These are phyloP conservation scores for Eilema sororculum DNA, from an alignment of 2,888 invertebrate species.

Conservation along the genomic window DNA sequence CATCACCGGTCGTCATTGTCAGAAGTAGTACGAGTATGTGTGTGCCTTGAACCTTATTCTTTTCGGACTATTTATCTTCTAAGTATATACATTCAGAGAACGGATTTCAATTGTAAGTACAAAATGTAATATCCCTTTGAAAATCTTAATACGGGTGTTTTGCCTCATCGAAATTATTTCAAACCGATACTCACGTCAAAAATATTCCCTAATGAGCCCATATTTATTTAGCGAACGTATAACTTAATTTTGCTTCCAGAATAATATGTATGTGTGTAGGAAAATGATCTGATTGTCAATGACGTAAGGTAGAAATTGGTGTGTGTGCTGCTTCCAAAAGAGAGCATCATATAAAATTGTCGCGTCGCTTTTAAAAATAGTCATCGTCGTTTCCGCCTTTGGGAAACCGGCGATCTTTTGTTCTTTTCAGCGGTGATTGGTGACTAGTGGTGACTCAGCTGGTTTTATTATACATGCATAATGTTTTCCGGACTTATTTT, in stretches of 20 bases:
- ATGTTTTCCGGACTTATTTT: conserved; percentile 47
- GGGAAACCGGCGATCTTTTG: conserved; percentile 75
- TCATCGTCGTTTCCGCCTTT: conserved; percentile 80
- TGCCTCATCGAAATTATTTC: conserved; percentile 63
- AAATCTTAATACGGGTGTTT: conserved; percentile 60
- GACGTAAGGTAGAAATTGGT: conserved; percentile 67
- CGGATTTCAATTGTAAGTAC: conserved; percentile 40
- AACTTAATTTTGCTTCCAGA: conserved; percentile 45
- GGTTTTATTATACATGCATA: conserved; percentile 52
- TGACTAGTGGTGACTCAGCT: conserved; percentile 62
- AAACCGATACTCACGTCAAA: conserved; percentile 67
- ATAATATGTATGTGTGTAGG: conserved; percentile 27
- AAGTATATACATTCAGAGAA: conserved; percentile 26
- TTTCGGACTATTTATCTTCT: conserved; percentile 24
- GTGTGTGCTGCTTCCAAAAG: conserved; percentile 51
- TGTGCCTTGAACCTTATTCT: neutral
- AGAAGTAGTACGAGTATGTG: neutral
- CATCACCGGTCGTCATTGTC: neutral
- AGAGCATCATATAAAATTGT: conserved; percentile 66
- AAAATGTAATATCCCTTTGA: conserved; percentile 58
- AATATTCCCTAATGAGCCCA: conserved; percentile 75
- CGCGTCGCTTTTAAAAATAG: conserved; percentile 78
- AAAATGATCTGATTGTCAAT: conserved; percentile 44
- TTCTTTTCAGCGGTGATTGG: conserved; percentile 63
- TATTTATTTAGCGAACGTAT: conserved; percentile 56